phyloP scores from a whole-genome alignment of 2,113 vertebrate species.

The Labrus mixtus region DNA sequence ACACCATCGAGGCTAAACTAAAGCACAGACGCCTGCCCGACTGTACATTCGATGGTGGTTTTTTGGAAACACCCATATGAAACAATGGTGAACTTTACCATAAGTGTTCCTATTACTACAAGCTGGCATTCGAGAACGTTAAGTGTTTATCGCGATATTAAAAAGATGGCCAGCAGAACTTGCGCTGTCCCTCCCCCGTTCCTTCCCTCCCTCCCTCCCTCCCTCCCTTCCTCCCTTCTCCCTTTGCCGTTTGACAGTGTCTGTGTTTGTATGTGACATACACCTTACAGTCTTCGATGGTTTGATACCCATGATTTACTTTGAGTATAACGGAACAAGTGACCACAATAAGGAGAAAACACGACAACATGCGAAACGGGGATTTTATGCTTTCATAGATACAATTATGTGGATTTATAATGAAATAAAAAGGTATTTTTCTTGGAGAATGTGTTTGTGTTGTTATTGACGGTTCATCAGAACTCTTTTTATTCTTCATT shows the following conservation, averaged over 20 bases:
- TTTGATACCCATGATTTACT: conserved; percentile 77
- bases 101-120: conserved; percentile 11
- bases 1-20: conserved; percentile 13
- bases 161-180: conserved; percentile 65
- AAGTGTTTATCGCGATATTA: conserved; percentile 43
- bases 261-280: conserved; percentile 80
- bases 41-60: neutral
- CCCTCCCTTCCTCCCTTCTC: neutral
- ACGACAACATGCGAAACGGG: conserved; percentile 38
- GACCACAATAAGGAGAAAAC: conserved; percentile 54
- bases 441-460: conserved; percentile 49
- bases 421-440: conserved; percentile 82
- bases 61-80: neutral
- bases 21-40: neutral
- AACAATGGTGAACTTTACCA: conserved; percentile 11
- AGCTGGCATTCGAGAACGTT: conserved; percentile 31
- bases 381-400: conserved; percentile 80
- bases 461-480: neutral
- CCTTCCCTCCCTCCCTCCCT: neutral
- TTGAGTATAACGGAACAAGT: conserved; percentile 68
- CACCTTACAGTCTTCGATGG: conserved; percentile 69
- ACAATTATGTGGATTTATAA: conserved; percentile 81
- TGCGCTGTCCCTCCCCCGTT: conserved; percentile 31
- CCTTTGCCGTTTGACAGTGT: conserved; percentile 73
- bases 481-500: too few relatives aligned